Conservation (phyloP, 2,113 vertebrate genomes). For the Speoplatyrhinus poulsoni region DNA sequence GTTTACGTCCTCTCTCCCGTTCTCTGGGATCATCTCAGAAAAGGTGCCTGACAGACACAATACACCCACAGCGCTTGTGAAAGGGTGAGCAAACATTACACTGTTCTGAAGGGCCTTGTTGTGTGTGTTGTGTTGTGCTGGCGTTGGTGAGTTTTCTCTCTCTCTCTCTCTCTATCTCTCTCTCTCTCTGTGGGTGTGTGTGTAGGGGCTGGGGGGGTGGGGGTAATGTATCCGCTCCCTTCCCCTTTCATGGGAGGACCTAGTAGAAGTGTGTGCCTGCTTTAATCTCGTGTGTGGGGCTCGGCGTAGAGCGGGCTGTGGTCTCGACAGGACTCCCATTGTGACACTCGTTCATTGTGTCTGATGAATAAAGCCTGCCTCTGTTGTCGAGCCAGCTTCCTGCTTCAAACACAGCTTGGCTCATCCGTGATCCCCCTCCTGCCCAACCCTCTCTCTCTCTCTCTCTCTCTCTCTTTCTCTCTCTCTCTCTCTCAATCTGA, state of each 20-base stretch:
- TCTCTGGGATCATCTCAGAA: conserved; percentile 40
- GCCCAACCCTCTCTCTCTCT: conserved; percentile 26
- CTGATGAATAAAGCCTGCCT: conserved; percentile 74
- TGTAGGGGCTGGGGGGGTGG: conserved; percentile 12
- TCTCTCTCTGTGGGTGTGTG: background rate
- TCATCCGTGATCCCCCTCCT: conserved; percentile 69
- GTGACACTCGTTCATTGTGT: conserved; percentile 74
- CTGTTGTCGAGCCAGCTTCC: conserved; percentile 82
- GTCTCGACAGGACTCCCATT: conserved; percentile 76
- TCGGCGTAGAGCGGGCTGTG: conserved; percentile 62
- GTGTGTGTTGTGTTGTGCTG: conserved; percentile 28
- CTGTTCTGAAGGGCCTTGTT: conserved; percentile 41
- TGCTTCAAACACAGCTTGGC: conserved; percentile 72
- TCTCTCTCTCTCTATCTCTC: background rate
- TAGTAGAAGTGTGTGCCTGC: conserved; percentile 66
- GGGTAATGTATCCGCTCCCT: conserved; percentile 51
- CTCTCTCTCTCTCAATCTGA: background rate
- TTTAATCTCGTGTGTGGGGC: conserved; percentile 67
- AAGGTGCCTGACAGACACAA: conserved; percentile 37
- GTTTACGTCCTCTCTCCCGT: background rate
- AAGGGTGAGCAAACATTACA: conserved; percentile 52
- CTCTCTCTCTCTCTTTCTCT: conserved; percentile 8
- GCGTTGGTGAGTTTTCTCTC: conserved; percentile 14
- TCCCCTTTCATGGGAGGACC: conserved; percentile 62
- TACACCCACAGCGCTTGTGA: conserved; percentile 41